Evolutionary conservation across 2,113 vertebrate species (phyloP).

Genomic region (Ivindomyrus marchei): DNA sequence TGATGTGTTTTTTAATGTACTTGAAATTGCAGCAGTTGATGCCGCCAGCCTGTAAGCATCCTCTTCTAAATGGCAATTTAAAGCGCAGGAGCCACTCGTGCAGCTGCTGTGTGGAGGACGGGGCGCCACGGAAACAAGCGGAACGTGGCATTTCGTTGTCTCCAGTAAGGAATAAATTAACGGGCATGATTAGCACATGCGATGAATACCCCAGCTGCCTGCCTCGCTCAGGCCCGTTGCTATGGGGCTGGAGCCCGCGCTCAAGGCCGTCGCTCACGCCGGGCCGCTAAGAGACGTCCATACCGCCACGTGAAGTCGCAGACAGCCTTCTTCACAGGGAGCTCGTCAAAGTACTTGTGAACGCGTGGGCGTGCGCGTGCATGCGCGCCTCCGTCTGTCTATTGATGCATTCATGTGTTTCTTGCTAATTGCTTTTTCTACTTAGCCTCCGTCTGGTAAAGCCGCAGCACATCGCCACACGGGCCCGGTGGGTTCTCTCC

Average conservation of each 20-base stretch:
- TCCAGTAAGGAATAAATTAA: not conserved
- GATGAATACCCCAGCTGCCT: constrained; percentile 5
- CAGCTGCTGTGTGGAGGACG: not conserved
- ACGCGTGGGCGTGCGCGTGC: not conserved
- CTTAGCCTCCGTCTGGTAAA: not conserved
- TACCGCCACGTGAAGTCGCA: not conserved
- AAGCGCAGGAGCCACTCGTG: not conserved
- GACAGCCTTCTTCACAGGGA: not conserved
- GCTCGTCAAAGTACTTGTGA: constrained; percentile 1
- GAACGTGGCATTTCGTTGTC: not conserved
- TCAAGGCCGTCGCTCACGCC: not conserved
- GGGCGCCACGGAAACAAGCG: not conserved
- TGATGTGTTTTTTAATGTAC: not conserved
- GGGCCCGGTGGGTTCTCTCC: not conserved
- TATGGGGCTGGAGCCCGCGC: not conserved
- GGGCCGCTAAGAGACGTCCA: not conserved
- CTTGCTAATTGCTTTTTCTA: not conserved
- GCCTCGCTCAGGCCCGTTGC: not conserved
- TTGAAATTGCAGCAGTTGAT: not conserved
- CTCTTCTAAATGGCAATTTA: not conserved
- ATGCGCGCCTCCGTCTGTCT: not conserved
- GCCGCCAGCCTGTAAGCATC: not conserved
- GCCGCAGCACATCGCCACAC: not conserved
- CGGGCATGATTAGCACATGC: not conserved
- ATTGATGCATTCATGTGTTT: not conserved